phyloP scores from a whole-genome alignment of 1,140 invertebrate species.

The Neuroterus valhalla region DNA sequence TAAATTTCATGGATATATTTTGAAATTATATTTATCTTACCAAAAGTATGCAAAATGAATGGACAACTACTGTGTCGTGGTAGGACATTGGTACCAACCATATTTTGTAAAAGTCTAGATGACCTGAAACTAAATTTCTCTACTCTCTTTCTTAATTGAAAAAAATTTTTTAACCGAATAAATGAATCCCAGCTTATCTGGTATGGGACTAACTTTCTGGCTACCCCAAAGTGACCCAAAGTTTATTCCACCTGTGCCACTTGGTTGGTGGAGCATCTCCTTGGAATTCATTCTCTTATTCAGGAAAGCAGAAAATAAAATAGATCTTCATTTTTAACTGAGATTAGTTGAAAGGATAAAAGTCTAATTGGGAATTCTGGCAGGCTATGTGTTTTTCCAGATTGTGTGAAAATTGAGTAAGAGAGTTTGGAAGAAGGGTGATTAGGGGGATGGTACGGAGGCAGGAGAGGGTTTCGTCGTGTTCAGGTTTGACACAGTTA shows the following conservation, averaged over 20 bases:
- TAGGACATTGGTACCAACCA: too few relatives aligned
- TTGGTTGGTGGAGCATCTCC: not conserved
- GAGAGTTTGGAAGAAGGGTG: conserved; percentile 51
- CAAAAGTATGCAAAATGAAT: too few relatives aligned
- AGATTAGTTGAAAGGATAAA: not conserved
- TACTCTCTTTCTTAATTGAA: too few relatives aligned
- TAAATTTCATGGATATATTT: too few relatives aligned
- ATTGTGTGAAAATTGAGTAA: conserved; percentile 54
- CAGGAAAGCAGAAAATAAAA: not conserved
- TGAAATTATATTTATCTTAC: too few relatives aligned
- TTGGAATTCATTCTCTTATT: not conserved
- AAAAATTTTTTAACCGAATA: too few relatives aligned
- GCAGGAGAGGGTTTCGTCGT: conserved; percentile 47
- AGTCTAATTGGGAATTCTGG: conserved; percentile 1
- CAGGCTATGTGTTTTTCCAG: conserved; percentile 43
- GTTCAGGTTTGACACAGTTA: conserved; percentile 72
- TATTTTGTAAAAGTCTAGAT: too few relatives aligned
- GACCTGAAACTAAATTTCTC: too few relatives aligned
- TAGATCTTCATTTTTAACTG: not conserved
- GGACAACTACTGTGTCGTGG: too few relatives aligned
- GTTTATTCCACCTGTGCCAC: too few relatives aligned
- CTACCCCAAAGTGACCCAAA: not conserved
- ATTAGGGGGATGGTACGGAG: conserved; percentile 38
- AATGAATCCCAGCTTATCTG: conserved; percentile 1
- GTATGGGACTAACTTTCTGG: not conserved